Evolutionary conservation across 2,888 invertebrate genomes (phyloP), one percentile per base, ranked within the genome.

Genomic region (Anodontia alba): DNA sequence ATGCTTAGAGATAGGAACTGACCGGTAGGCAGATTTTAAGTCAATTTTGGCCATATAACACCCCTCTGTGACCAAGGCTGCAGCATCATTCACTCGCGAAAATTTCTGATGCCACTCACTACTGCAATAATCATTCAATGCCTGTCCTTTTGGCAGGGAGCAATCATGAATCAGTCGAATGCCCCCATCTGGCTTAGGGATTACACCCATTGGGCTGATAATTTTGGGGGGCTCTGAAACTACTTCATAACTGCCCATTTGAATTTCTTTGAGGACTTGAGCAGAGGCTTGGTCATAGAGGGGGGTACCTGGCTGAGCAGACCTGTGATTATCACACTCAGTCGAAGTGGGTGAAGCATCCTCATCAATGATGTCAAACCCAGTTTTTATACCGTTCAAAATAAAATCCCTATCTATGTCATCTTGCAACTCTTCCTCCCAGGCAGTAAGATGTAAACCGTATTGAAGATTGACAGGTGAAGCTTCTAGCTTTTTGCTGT

Each of bases 21-120:
- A 49, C 17, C 66, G 5, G 20, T 74, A 74, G 49, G 71, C 75
- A 49, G 36, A 38, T 17, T 46, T 62, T 29, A 66, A 20, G 20
- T 62, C 62, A 1, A 74, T 26, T 26, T 74, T 74, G 20, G 66
- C 74, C 42, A 74, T 43, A 43, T 26, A 74, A 23, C 38, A 66
- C 1, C 69, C 42, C 8, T 23, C 12, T n/a, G 69, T 43, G 10
- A 69, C 46, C 26, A 69, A 46, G 2, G 31, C 33, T 1, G 62
- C 62, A 3, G 62, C 62, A 62, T 62, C 62, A 62, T 62, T 33
- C 3, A 69, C 46, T 8, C 69, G 2, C 1, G 54, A 23, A 26
- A 54, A 54, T 23, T 54, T 26, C n/a, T 54, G 54, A 23, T 54
- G 7, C 69, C 69, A 69, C 1, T 69, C 69, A n/a, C 10, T 42